Base-by-base conservation (phyloP, 2,797 vertebrate genomes). In the Neosilurus hyrtlii region DNA sequence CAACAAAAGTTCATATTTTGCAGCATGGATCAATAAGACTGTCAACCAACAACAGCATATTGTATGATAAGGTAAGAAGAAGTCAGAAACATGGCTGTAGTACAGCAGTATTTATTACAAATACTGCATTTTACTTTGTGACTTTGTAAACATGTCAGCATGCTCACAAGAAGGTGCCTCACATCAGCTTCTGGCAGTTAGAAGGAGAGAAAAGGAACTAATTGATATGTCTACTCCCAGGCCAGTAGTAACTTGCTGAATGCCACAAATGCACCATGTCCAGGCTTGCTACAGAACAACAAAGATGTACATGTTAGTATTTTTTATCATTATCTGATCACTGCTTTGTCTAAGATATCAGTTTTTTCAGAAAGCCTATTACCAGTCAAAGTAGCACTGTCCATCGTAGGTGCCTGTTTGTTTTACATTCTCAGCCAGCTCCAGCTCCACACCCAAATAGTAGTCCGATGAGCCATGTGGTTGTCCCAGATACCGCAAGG, bases 161-260 rank as follows among this genome's bases (percentile, higher is more conserved):
- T 59, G 56, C 74, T 24, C 37, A 77, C 22, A 49, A 75, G 5
- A 22, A 22, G 22, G 11, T 76, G 54, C 54, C 12, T 43, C 30
- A n/a, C 22, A 24, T 2, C 0, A 1, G 57, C 22, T 7, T 43
- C 57, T 63, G 59, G 37, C 59, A 62, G 35, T 77, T 49, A 10
- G 26, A 62, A 62, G 20, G 1, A 37, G 20, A 3, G 20, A 76
- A 43, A 62, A 61, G 24, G n/a, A 26, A 18, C 5, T 49, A 51
- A 63, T 35, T 72, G 24, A 35, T 20, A 8, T 77, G 43, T 71
- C 91, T 88, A 93, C 87, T 94, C 94, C 94, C 93, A 94, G 86
- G 91, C 92, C 94, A 95, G 93, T 84, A 94, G 88, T 24, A 94
- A 88, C 87, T 94, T 95, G 89, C 91, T 92, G 87, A 94, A 94